Evolutionary conservation across 2,888 invertebrate genomes (phyloP).

Genomic region (Bombyx huttoni): DNA sequence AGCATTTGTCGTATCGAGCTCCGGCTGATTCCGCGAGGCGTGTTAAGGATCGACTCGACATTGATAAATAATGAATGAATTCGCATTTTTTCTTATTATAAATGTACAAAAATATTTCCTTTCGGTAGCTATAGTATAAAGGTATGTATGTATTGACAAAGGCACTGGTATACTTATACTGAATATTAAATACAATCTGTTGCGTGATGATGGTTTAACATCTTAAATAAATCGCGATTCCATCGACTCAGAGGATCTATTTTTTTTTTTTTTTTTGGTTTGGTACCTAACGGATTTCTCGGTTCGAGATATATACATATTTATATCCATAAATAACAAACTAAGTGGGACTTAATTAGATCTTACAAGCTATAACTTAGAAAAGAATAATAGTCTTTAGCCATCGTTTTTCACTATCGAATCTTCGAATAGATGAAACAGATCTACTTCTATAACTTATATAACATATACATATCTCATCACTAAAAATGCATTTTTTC

Average conservation of each 20-base stretch:
- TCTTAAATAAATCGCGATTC: slow-evolving; percentile 26
- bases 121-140: slow-evolving; percentile 43
- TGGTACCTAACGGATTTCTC: slow-evolving; percentile 52
- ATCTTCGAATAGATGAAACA: slow-evolving; percentile 72
- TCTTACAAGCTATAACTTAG: slow-evolving; percentile 48
- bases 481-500: slow-evolving; percentile 70
- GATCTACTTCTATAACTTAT: slow-evolving; percentile 62
- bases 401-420: slow-evolving; percentile 62
- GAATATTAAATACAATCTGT: slow-evolving; percentile 41
- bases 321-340: slow-evolving; percentile 60
- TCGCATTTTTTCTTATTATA: slow-evolving; percentile 38
- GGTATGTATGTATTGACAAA: slow-evolving; percentile 69
- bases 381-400: slow-evolving; percentile 66
- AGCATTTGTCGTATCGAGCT: slow-evolving; percentile 3
- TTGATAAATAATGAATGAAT: slow-evolving; percentile 27
- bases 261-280: slow-evolving; percentile 51
- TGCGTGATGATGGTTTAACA: background rate
- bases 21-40: slow-evolving; percentile 4
- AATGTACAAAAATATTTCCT: slow-evolving; percentile 65
- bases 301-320: slow-evolving; percentile 57
- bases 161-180: slow-evolving; percentile 63
- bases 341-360: slow-evolving; percentile 57
- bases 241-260: slow-evolving; percentile 38
- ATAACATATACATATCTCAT: slow-evolving; percentile 58
- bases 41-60: slow-evolving; percentile 10